phyloP scores from a whole-genome alignment of 2,888 invertebrate genomes.

The Spilosoma lubricipeda region DNA sequence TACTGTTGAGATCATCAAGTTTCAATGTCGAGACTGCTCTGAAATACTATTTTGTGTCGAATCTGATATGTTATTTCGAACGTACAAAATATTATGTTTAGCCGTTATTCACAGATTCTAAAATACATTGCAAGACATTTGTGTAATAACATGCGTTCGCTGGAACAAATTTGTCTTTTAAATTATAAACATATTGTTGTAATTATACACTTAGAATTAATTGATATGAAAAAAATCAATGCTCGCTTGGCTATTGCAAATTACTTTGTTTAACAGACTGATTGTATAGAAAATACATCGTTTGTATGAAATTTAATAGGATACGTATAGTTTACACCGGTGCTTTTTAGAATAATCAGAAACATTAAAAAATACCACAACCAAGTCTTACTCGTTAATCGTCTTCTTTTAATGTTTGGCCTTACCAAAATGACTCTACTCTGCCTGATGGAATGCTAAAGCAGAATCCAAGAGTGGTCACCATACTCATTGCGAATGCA shows the following conservation, averaged over 20 bases:
- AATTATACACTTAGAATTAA: conserved; percentile 18
- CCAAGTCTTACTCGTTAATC: too few relatives aligned
- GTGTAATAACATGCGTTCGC: background rate
- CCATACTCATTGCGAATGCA: too few relatives aligned
- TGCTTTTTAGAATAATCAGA: background rate
- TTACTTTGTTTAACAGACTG: conserved; percentile 12
- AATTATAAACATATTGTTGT: conserved; percentile 23
- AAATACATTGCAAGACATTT: conserved; percentile 21
- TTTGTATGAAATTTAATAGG: background rate
- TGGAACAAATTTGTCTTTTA: conserved; percentile 25
- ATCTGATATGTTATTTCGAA: conserved; percentile 17
- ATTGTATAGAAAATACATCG: background rate
- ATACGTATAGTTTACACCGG: background rate
- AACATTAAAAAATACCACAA: background rate
- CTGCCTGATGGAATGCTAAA: too few relatives aligned
- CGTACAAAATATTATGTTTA: conserved; percentile 21
- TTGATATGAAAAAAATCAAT: conserved; percentile 27
- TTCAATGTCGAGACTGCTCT: conserved; percentile 61
- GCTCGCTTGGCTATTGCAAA: conserved; percentile 23
- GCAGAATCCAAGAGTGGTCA: too few relatives aligned
- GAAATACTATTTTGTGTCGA: conserved; percentile 45
- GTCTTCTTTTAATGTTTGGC: too few relatives aligned
- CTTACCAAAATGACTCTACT: too few relatives aligned
- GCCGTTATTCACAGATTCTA: conserved; percentile 12
- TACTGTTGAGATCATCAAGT: conserved; percentile 58